Conservation (phyloP, 2,888 invertebrate genomes). For the Eupelmus urozonus region DNA sequence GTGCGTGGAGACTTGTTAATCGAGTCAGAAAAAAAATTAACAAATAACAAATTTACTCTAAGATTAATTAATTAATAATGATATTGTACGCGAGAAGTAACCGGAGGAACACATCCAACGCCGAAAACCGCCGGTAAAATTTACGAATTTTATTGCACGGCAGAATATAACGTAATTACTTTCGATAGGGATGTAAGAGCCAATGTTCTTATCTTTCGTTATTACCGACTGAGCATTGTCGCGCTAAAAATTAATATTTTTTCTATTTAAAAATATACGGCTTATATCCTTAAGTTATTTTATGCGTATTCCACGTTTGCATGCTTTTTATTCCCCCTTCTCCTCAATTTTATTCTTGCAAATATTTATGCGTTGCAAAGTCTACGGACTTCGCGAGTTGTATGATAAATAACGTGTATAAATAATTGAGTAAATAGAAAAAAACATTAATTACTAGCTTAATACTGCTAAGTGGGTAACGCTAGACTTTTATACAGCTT, state of each 20-base stretch:
- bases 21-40: conserved; percentile 28
- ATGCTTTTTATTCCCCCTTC: conserved; percentile 32
- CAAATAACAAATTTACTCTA: conserved; percentile 29
- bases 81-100: conserved; percentile 21
- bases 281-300: conserved; percentile 53
- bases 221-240: conserved; percentile 52
- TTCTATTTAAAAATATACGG: conserved; percentile 53
- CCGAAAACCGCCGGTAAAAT: conserved; percentile 1
- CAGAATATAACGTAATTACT: conserved; percentile 21
- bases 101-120: conserved; percentile 10
- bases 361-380: conserved; percentile 33
- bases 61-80: conserved; percentile 21
- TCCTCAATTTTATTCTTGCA: conserved; percentile 22
- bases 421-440: conserved; percentile 53
- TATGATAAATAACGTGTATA: conserved; percentile 54
- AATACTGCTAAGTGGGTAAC: conserved; percentile 56
- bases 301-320: conserved; percentile 32
- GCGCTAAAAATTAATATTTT: conserved; percentile 57
- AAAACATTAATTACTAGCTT: conserved; percentile 56
- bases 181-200: conserved; percentile 51
- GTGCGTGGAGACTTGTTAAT: conserved; percentile 38
- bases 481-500: conserved; percentile 58
- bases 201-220: conserved; percentile 40
- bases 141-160: background rate
- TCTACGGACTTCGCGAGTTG: conserved; percentile 27